Percentiles rank a stretch among this genome's conserved stretches.
These are phyloP conservation scores for Hemiprocne comata DNA, from an alignment of 2,113 vertebrate genomes.

Conservation along the genomic window DNA sequence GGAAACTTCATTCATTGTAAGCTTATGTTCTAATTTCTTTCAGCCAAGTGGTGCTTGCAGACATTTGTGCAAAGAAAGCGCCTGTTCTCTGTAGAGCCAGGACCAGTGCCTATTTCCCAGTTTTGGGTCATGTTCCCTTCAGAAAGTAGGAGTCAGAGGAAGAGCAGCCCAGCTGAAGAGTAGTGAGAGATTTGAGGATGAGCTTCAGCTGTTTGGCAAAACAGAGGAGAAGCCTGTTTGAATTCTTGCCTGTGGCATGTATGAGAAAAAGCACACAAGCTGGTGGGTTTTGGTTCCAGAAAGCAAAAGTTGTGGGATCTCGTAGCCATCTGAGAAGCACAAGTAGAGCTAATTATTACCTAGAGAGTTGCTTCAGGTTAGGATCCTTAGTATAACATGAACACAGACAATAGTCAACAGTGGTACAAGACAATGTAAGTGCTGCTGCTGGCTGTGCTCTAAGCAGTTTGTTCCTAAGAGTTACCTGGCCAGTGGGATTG, in stretches of 20 bases:
- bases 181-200: neutral
- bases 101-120: neutral
- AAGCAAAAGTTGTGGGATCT: neutral
- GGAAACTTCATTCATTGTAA: neutral
- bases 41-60: neutral
- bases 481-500: neutral
- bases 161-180: neutral
- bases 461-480: neutral
- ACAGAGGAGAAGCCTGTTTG: neutral
- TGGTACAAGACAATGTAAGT: neutral
- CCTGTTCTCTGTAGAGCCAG: neutral
- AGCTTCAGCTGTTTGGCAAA: neutral
- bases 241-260: neutral
- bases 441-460: neutral
- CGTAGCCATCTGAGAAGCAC: neutral
- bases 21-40: neutral
- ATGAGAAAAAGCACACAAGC: neutral
- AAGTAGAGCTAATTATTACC: neutral
- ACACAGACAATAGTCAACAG: neutral
- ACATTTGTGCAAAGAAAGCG: neutral
- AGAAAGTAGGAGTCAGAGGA: neutral
- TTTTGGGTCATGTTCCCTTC: neutral
- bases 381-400: neutral
- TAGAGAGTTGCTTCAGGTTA: neutral
- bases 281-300: neutral